Conservation (phyloP, 2,888 invertebrate species). For the Stratiomys singularior region DNA sequence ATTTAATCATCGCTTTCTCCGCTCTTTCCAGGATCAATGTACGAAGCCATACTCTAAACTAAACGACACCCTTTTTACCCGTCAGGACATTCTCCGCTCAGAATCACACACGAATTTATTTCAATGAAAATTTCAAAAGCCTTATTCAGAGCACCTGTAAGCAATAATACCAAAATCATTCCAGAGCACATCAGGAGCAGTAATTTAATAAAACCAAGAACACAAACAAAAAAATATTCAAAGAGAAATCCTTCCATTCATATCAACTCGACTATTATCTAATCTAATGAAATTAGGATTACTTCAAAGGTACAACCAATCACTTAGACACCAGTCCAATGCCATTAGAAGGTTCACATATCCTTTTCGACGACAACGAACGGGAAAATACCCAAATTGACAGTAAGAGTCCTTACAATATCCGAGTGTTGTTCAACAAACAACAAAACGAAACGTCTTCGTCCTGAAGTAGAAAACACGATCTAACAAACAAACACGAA, state of each 20-base stretch:
- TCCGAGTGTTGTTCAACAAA: neutral
- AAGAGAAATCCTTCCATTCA: neutral
- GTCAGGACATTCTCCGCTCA: too few relatives aligned
- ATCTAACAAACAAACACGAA: neutral
- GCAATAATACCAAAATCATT: too few relatives aligned
- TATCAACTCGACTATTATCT: neutral
- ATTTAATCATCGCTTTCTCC: too few relatives aligned
- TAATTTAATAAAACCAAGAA: neutral
- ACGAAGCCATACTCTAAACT: too few relatives aligned
- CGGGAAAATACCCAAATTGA: neutral
- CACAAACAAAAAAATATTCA: neutral
- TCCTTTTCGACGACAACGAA: neutral
- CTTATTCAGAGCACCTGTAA: too few relatives aligned
- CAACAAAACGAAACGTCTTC: neutral
- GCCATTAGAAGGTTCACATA: neutral
- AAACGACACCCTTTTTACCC: too few relatives aligned
- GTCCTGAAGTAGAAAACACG: neutral
- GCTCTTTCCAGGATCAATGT: too few relatives aligned
- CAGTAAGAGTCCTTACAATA: neutral
- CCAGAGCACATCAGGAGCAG: too few relatives aligned
- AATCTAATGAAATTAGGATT: neutral
- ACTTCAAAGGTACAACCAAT: slow-evolving; percentile 6
- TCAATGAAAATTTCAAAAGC: too few relatives aligned
- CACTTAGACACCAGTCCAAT: slow-evolving; percentile 2
- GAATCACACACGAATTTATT: too few relatives aligned